Evolutionary conservation across 1,140 invertebrate genomes (phyloP), one percentile per base, ranked within the genome.

Genomic region (Drosophila truncata): DNA sequence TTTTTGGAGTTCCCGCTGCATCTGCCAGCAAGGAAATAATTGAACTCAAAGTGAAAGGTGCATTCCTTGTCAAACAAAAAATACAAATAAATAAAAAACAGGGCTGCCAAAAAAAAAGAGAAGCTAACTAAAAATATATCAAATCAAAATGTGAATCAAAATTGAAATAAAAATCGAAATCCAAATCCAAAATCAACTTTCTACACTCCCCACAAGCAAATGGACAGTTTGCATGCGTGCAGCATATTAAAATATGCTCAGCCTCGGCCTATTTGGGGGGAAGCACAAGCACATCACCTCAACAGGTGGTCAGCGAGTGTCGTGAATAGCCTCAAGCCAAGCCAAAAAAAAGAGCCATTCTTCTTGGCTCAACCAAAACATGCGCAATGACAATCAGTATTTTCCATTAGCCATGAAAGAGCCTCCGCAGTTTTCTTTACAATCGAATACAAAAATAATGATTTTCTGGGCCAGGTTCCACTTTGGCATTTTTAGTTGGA

Each of bases 171-270:
- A 63, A 67, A 67, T 50, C 64, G 10, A 14, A 49, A 65, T 44
- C 39, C 41, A 27, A 66, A 41, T 50, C 55, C 29, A 31, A 66
- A 87, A 81, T 87, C 84, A 88, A 88, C 84, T 88, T 88, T 88
- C 84, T 88, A 88, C 80, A 87, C 84, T 88, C 79, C 65, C 82
- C n/a, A n/a, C n/a, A n/a, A 78, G 46, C 84, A 88, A 88, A 88
- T 88, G 82, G 80, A 65, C 70, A 67, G 80, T 88, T 88, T 88
- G 84, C 84, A 88, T 88, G 84, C 84, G 84, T 88, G 84, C 84
- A 80, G 84, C 84, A 88, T 88, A 88, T 88, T 88, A 88, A 88
- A 88, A 88, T 80, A 81, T 74, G 77, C 81, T 78, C 78, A 76
- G 78, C 82, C 82, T 88, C 74, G 74, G 74, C 74, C 74, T 77